Evolutionary conservation across 2,797 vertebrate species (phyloP).

Genomic region (Rousettus madagascariensis): DNA sequence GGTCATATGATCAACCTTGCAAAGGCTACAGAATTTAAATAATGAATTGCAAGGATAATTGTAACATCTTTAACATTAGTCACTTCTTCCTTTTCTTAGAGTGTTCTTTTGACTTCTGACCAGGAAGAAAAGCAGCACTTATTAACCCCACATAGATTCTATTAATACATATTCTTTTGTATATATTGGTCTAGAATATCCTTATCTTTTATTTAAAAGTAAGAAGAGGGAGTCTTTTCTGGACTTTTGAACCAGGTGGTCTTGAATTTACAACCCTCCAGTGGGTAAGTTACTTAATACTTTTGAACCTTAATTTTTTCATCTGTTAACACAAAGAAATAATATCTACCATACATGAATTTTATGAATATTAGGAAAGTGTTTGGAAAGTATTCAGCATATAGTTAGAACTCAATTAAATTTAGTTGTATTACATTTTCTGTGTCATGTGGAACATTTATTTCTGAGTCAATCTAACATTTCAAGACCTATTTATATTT

Average conservation of each 20-base stretch:
- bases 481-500: neutral
- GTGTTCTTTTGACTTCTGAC: conserved; percentile 28
- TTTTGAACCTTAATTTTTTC: neutral
- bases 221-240: neutral
- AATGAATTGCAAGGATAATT: neutral
- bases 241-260: neutral
- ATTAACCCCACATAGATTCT: neutral
- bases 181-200: neutral
- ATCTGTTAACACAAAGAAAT: neutral
- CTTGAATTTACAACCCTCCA: neutral
- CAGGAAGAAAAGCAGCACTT: neutral
- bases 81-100: neutral
- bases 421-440: neutral
- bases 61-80: neutral
- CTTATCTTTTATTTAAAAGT: neutral
- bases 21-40: neutral
- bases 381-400: neutral
- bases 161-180: neutral
- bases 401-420: neutral
- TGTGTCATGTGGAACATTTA: neutral
- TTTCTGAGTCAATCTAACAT: conserved; percentile 7
- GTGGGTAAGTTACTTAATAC: neutral
- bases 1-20: neutral
- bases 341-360: neutral
- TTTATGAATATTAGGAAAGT: conserved; percentile 8